phyloP scores from a whole-genome alignment of 1,140 invertebrate genomes.

The Armadillidium nasatum region DNA sequence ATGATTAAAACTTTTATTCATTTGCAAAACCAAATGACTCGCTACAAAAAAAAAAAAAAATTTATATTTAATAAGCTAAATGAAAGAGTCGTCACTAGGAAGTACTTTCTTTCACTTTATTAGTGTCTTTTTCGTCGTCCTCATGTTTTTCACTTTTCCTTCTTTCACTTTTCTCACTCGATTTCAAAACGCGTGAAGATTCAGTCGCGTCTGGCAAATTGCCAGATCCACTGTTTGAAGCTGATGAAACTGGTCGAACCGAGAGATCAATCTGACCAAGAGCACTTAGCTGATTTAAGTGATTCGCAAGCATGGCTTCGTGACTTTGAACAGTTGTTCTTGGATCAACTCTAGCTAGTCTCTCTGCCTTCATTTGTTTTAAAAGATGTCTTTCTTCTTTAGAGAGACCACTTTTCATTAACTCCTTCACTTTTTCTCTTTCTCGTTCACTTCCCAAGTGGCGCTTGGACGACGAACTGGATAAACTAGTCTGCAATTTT shows the following conservation, averaged over 20 bases:
- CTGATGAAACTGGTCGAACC: slow-evolving; percentile 12
- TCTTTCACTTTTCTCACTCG: not conserved
- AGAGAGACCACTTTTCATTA: slow-evolving; percentile 40
- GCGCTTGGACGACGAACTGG: slow-evolving; percentile 20
- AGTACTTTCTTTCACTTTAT: not conserved
- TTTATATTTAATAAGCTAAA: too few relatives aligned
- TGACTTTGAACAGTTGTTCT: slow-evolving; percentile 26
- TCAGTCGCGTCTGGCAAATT: not conserved
- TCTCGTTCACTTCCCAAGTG: slow-evolving; percentile 20
- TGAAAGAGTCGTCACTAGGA: not conserved
- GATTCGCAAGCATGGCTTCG: slow-evolving; percentile 16
- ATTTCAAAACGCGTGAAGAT: not conserved
- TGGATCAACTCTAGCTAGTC: slow-evolving; percentile 37
- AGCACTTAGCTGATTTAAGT: not conserved
- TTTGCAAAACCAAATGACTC: too few relatives aligned
- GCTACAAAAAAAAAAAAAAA: too few relatives aligned
- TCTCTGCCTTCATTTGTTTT: slow-evolving; percentile 43
- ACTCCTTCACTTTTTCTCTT: slow-evolving; percentile 32
- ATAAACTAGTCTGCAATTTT: slow-evolving; percentile 18
- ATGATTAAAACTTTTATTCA: too few relatives aligned
- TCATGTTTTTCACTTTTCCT: not conserved
- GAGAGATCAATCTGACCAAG: slow-evolving; percentile 11
- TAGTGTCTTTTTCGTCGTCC: not conserved
- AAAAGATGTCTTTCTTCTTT: slow-evolving; percentile 43
- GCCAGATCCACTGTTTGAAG: not conserved